Evolutionary conservation across 2,797 vertebrate genomes (phyloP).

Genomic region (Pteronotus mesoamericanus): DNA sequence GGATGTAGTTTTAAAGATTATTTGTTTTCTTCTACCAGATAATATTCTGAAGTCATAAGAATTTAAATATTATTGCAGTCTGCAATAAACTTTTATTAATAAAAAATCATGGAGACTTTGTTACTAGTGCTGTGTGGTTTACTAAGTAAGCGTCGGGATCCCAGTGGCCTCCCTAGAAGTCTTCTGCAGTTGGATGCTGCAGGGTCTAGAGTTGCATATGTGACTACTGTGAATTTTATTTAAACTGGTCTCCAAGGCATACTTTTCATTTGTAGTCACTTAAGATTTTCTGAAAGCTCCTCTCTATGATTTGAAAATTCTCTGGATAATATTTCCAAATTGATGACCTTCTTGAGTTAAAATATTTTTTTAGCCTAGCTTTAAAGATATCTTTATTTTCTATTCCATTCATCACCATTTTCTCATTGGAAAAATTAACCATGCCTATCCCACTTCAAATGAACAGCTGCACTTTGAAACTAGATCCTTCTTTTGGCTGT

Average conservation of each 20-base stretch:
- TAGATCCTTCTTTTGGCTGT: conserved; percentile 44
- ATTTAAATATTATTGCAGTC: neutral
- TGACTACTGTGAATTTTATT: conserved; percentile 32
- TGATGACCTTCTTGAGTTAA: conserved; percentile 66
- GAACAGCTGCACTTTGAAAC: conserved; percentile 74
- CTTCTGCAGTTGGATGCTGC: neutral
- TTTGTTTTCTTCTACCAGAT: conserved; percentile 18
- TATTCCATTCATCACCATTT: conserved; percentile 66
- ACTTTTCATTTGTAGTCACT: conserved; percentile 46
- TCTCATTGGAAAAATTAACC: conserved; percentile 69
- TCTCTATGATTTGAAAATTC: conserved; percentile 50
- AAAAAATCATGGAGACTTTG: neutral
- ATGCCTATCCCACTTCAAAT: conserved; percentile 70
- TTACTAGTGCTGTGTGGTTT: neutral
- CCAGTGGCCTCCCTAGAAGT: neutral
- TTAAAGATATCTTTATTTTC: conserved; percentile 66
- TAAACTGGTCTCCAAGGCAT: conserved; percentile 28
- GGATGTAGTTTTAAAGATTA: neutral
- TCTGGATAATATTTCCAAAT: conserved; percentile 64
- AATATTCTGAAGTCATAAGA: neutral
- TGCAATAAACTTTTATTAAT: neutral
- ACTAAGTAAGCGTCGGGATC: neutral
- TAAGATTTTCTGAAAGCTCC: conserved; percentile 30
- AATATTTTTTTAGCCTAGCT: conserved; percentile 29
- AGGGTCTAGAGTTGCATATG: neutral